Conservation (phyloP, 2,888 invertebrate species). For the Parapristionchus giblindavisi region DNA sequence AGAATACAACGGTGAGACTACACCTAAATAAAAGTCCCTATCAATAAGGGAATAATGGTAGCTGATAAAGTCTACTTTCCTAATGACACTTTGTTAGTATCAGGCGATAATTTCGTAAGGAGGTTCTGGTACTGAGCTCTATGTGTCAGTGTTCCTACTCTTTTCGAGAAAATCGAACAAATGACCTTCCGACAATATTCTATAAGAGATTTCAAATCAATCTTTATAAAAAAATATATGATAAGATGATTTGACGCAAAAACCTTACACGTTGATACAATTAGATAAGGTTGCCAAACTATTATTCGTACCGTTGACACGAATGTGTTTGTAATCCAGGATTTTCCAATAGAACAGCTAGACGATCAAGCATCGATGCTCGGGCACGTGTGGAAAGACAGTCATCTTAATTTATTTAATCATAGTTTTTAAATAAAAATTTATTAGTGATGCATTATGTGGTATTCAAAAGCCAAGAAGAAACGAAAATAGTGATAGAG, state of each 20-base stretch:
- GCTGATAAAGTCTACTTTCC: background rate
- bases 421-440: background rate
- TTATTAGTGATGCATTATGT: background rate
- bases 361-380: constrained; percentile 68
- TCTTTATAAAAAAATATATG: background rate
- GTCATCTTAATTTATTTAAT: constrained; percentile 68
- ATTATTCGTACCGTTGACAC: constrained; percentile 59
- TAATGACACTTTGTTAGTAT: no score
- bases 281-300: background rate
- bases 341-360: constrained; percentile 59
- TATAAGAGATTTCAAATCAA: background rate
- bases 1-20: no score
- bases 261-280: background rate
- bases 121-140: no score
- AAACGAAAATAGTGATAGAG: no score
- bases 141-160: no score
- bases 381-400: constrained; percentile 66
- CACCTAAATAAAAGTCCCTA: no score
- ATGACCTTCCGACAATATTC: background rate
- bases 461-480: background rate
- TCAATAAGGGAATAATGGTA: background rate
- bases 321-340: constrained; percentile 65
- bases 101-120: no score
- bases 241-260: no score
- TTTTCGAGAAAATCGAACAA: no score